Evolutionary conservation across 2,888 invertebrate species (phyloP).

Genomic region (Glaucopsyche alexis): DNA sequence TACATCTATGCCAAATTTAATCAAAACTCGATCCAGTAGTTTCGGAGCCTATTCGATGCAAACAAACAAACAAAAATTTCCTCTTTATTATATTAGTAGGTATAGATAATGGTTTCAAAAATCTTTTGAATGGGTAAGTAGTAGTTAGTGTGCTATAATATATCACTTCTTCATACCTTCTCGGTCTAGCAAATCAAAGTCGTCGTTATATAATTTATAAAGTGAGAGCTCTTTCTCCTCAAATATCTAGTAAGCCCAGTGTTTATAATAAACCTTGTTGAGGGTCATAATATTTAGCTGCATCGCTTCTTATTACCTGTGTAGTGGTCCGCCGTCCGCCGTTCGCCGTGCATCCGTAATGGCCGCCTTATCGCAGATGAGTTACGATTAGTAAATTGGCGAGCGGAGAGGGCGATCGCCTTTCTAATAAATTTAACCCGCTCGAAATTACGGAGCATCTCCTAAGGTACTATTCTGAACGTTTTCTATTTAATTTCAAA

Average conservation of each 20-base stretch:
- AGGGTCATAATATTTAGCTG: conserved; percentile 1
- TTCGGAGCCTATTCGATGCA: too few relatives aligned
- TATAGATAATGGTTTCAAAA: too few relatives aligned
- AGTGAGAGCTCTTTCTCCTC: neutral
- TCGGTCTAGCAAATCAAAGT: neutral
- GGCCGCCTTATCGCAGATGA: conserved; percentile 64
- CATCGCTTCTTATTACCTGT: conserved; percentile 16
- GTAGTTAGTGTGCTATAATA: too few relatives aligned
- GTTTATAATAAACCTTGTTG: neutral
- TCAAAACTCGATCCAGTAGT: too few relatives aligned
- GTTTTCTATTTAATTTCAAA: neutral
- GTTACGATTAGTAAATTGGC: conserved; percentile 73
- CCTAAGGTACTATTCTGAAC: conserved; percentile 25
- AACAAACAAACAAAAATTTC: too few relatives aligned
- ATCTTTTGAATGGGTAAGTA: too few relatives aligned
- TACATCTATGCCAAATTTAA: too few relatives aligned
- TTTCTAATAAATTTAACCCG: conserved; percentile 65
- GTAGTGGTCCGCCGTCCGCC: conserved; percentile 47
- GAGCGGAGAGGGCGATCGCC: conserved; percentile 62
- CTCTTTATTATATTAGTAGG: too few relatives aligned
- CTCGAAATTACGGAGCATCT: conserved; percentile 51
- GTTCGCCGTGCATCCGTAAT: conserved; percentile 44
- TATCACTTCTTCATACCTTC: too few relatives aligned
- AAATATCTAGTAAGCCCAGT: neutral
- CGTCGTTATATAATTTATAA: neutral